phyloP scores from a whole-genome alignment of 2,797 vertebrate species.

The Argya squamiceps region DNA sequence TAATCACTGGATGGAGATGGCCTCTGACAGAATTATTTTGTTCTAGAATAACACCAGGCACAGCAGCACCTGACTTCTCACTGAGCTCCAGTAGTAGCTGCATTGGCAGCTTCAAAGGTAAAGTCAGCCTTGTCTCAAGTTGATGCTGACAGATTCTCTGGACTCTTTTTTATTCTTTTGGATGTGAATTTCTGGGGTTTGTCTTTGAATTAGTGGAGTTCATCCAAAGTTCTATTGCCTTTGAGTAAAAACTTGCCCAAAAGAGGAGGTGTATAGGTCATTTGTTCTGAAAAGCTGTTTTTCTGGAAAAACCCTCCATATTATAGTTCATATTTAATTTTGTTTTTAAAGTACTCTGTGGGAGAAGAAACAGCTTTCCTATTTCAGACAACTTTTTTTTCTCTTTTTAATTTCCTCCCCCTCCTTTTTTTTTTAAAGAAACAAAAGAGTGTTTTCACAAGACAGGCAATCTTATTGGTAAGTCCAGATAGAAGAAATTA shows the following conservation, averaged over 20 bases:
- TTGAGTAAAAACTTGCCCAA: background rate
- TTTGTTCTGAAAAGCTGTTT: background rate
- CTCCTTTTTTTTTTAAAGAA: background rate
- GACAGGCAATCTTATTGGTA: background rate
- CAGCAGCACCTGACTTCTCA: background rate
- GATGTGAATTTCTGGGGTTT: constrained; percentile 24
- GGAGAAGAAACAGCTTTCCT: background rate
- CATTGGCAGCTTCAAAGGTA: constrained; percentile 21
- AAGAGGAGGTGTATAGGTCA: background rate
- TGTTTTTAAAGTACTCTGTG: background rate
- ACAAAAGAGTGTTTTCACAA: background rate
- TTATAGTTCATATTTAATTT: background rate
- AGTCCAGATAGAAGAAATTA: background rate
- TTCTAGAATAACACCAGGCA: background rate
- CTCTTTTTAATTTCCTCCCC: background rate
- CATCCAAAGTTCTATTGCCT: background rate
- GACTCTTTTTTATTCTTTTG: background rate
- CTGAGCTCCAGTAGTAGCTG: constrained; percentile 14
- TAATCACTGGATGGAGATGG: constrained; percentile 11
- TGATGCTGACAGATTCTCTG: background rate
- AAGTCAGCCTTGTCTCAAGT: constrained; percentile 17
- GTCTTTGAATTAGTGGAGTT: constrained; percentile 45
- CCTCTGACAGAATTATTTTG: background rate
- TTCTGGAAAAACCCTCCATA: background rate
- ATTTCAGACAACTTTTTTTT: background rate